These are phyloP conservation scores for Dyspetes luteomarginatus DNA, from an alignment of 2,888 invertebrate genomes.

Conservation along the genomic window DNA sequence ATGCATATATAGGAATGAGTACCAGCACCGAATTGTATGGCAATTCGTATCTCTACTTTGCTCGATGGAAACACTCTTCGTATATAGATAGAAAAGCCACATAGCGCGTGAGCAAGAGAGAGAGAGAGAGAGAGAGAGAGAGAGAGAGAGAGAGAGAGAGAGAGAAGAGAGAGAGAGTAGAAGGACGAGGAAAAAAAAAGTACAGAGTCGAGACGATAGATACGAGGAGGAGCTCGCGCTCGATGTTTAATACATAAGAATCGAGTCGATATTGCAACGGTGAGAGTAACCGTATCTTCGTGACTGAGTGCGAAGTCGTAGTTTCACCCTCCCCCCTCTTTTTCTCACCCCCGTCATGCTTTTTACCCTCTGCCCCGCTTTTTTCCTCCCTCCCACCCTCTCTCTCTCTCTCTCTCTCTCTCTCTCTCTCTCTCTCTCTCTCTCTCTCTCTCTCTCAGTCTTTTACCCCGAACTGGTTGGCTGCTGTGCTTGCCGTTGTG, in stretches of 20 bases:
- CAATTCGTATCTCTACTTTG: conserved; percentile 58
- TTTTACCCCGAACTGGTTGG: conserved; percentile 20
- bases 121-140: conserved; percentile 23
- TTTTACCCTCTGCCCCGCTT: conserved; percentile 43
- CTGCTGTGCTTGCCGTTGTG: conserved; percentile 56
- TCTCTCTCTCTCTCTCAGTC: conserved; percentile 17
- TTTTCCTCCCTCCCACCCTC: conserved; percentile 33
- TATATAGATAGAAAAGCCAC: conserved; percentile 34
- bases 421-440: conserved; percentile 13
- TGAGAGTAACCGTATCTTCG: conserved; percentile 77
- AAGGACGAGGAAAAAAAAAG: not conserved
- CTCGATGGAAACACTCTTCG: conserved; percentile 61
- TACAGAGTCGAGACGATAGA: conserved; percentile 45
- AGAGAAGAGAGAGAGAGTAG: conserved; percentile 11
- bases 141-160: conserved; percentile 14
- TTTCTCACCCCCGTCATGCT: not conserved
- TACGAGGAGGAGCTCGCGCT: conserved; percentile 65
- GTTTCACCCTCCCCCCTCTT: conserved; percentile 30
- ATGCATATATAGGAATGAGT: conserved; percentile 35
- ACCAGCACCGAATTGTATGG: conserved; percentile 54
- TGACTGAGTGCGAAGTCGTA: conserved; percentile 82
- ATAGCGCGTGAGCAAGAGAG: not conserved
- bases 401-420: conserved; percentile 36
- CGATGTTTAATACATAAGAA: conserved; percentile 81
- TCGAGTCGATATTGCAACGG: conserved; percentile 79